Conservation (phyloP, 2,888 invertebrate genomes). For the Drosophila anomalata region DNA sequence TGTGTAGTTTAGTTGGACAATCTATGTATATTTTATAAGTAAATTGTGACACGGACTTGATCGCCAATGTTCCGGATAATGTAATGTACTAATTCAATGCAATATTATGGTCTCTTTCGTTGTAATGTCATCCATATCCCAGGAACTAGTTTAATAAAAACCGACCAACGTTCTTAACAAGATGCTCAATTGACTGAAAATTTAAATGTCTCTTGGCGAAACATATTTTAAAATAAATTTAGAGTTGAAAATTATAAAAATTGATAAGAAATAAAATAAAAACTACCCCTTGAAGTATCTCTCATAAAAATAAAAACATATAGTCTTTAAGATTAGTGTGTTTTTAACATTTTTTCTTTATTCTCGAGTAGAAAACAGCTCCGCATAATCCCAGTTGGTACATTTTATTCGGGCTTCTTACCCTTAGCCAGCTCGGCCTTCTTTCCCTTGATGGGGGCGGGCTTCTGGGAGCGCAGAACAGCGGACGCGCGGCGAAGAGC, state of each 20-base stretch:
- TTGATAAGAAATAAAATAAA: not conserved
- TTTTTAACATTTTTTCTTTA: constrained; percentile 63
- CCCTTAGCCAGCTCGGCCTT: constrained; percentile 87
- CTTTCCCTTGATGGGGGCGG: constrained; percentile 91
- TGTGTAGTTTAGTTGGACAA: constrained; percentile 24
- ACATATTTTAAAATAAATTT: too few relatives aligned
- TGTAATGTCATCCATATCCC: constrained; percentile 29
- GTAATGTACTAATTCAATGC: constrained; percentile 44
- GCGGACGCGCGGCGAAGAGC: constrained; percentile 97
- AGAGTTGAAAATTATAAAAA: too few relatives aligned
- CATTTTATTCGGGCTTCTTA: constrained; percentile 91
- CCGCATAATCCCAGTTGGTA: constrained; percentile 50
- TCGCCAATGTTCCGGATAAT: constrained; percentile 12
- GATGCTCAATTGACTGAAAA: not conserved
- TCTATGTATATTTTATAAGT: constrained; percentile 33
- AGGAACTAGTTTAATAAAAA: constrained; percentile 16
- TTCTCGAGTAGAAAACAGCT: constrained; percentile 72
- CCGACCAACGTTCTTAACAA: not conserved
- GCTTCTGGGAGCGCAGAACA: constrained; percentile 95
- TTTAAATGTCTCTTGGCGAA: too few relatives aligned
- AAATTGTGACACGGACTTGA: constrained; percentile 18
- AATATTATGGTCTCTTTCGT: constrained; percentile 54
- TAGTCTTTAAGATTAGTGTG: constrained; percentile 11
- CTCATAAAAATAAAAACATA: not conserved
- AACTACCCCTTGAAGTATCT: not conserved